Evolutionary conservation across 1,140 invertebrate species (phyloP).

Genomic region (Sitophilus oryzae): DNA sequence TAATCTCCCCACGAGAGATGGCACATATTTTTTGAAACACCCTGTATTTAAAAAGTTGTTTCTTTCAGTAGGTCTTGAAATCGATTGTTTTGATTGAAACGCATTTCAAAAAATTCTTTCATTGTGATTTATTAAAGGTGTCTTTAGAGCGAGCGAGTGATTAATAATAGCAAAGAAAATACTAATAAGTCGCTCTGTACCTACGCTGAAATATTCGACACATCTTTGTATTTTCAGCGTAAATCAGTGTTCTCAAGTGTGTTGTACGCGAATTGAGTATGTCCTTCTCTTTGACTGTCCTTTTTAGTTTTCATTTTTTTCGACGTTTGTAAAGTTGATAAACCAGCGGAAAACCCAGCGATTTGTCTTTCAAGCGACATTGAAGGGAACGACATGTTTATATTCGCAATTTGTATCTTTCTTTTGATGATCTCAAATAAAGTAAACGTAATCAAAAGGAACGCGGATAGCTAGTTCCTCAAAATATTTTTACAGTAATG

Average conservation of each 20-base stretch:
- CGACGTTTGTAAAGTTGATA: no score
- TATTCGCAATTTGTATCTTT: not conserved
- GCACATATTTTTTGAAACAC: no score
- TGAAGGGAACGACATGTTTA: not conserved
- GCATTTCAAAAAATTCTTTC: no score
- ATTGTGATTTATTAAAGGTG: not conserved
- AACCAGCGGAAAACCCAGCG: not conserved
- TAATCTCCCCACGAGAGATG: no score
- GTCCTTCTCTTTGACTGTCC: not conserved
- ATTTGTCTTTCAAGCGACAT: not conserved
- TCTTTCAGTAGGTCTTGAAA: no score
- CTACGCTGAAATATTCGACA: not conserved
- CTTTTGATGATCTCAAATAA: slow-evolving; percentile 35
- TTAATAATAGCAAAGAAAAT: not conserved
- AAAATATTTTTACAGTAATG: slow-evolving; percentile 38
- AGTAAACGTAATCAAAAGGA: slow-evolving; percentile 33
- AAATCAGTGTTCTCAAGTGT: no score
- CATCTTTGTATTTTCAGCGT: not conserved
- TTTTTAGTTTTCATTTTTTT: not conserved
- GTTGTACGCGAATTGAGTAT: not conserved
- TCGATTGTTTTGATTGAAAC: no score
- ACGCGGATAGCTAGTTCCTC: slow-evolving; percentile 22
- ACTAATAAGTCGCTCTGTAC: not conserved
- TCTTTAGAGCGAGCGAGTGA: not conserved
- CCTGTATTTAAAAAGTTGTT: no score